These are phyloP conservation scores for Pandemis cinnamomeana DNA, from an alignment of 2,888 invertebrate genomes.

Conservation along the genomic window DNA sequence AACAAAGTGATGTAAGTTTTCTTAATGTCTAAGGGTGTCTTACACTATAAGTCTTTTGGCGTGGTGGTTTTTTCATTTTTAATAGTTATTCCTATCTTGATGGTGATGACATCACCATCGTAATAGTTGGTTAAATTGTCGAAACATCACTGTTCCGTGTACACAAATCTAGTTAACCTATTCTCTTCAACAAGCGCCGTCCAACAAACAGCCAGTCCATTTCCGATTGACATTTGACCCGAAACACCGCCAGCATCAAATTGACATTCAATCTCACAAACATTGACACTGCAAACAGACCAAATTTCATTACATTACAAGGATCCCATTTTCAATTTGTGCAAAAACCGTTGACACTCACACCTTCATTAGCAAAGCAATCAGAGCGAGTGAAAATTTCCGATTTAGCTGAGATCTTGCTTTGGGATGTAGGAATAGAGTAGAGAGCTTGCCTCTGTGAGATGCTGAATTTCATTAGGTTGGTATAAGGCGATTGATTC, in stretches of 20 bases:
- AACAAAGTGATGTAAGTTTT: too few relatives aligned
- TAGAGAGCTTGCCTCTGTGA: conserved; percentile 10
- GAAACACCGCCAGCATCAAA: not conserved
- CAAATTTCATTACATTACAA: conserved; percentile 29
- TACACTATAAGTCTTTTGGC: too few relatives aligned
- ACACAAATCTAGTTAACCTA: too few relatives aligned
- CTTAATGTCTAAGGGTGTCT: too few relatives aligned
- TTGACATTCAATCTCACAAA: conserved; percentile 23
- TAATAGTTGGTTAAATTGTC: too few relatives aligned
- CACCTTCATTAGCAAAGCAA: conserved; percentile 73
- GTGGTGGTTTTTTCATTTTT: too few relatives aligned
- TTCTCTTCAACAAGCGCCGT: not conserved
- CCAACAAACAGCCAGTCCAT: not conserved
- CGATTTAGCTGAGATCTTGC: conserved; percentile 59
- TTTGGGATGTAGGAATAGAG: conserved; percentile 41
- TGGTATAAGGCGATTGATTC: not conserved
- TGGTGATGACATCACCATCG: too few relatives aligned
- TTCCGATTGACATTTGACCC: not conserved
- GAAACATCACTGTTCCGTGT: too few relatives aligned
- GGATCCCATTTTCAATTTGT: conserved; percentile 63
- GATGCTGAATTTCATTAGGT: conserved; percentile 14
- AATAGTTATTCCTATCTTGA: too few relatives aligned
- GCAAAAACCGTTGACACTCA: conserved; percentile 60
- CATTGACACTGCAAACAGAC: conserved; percentile 7
- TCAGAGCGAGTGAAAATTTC: conserved; percentile 61